These are phyloP conservation scores for Gadus macrocephalus DNA, from an alignment of 2,113 vertebrate species.

Conservation along the genomic window DNA sequence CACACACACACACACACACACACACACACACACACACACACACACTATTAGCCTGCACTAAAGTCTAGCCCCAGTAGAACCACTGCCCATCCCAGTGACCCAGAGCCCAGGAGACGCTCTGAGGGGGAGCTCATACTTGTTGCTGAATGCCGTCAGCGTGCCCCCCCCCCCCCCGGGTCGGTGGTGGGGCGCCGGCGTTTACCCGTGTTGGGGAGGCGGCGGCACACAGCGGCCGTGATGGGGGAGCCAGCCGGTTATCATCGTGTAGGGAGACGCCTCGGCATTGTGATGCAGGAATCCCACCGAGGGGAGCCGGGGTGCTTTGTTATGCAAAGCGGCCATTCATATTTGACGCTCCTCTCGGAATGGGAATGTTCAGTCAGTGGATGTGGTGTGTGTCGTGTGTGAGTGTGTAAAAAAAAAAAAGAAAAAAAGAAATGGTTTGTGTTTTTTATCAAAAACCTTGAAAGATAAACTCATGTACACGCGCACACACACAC, in stretches of 20 bases:
- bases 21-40: slow-evolving; percentile 21
- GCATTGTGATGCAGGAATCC: slow-evolving; percentile 66
- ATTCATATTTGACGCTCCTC: slow-evolving; percentile 49
- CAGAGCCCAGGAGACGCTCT: no score
- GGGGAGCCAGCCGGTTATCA: slow-evolving; percentile 40
- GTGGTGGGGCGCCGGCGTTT: no score
- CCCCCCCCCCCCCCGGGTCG: not conserved
- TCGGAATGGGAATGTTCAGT: slow-evolving; percentile 20
- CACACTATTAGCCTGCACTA: no score
- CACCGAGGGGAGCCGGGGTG: slow-evolving; percentile 24
- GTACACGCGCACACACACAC: slow-evolving; percentile 7
- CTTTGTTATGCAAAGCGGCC: slow-evolving; percentile 64
- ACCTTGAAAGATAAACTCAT: not conserved
- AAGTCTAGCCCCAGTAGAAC: no score
- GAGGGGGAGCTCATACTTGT: no score
- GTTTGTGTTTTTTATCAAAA: not conserved
- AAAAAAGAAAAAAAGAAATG: not conserved
- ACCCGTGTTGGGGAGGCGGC: no score
- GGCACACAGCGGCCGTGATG: not conserved
- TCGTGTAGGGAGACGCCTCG: slow-evolving; percentile 39
- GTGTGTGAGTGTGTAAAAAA: slow-evolving; percentile 24
- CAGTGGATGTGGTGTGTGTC: slow-evolving; percentile 7
- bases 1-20: slow-evolving; percentile 9
- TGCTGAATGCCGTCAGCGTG: slow-evolving; percentile 1
- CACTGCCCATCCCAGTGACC: no score